Evolutionary conservation across 37 sponge, comb jelly and placozoan genomes (phyloP).

Genomic region (Eunapius fragilis): DNA sequence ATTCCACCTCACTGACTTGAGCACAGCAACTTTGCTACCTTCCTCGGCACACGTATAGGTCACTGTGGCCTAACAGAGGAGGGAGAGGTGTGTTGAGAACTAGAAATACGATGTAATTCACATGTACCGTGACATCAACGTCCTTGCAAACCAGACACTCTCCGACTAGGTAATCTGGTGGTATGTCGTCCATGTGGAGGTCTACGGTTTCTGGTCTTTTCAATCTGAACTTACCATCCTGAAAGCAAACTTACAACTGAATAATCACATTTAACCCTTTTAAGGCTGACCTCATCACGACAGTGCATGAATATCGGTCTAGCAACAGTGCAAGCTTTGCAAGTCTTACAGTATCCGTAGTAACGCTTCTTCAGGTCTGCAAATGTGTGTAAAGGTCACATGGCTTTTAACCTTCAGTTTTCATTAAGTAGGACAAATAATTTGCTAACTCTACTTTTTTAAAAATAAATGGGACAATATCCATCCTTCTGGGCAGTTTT

Average conservation of each 20-base stretch:
- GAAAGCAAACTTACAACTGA: background rate
- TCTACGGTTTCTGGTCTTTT: background rate
- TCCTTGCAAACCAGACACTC: background rate
- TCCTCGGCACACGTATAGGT: background rate
- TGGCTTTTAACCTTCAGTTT: no score
- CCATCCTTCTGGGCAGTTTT: no score
- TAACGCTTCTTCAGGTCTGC: background rate
- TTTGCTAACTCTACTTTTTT: no score
- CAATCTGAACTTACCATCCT: background rate
- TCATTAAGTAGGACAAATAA: no score
- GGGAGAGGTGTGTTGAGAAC: no score
- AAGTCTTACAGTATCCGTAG: background rate
- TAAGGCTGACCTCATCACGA: background rate
- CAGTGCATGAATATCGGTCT: background rate
- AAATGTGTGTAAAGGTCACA: no score
- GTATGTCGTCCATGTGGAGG: background rate
- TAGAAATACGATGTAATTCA: no score
- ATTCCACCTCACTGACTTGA: background rate
- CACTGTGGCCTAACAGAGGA: no score
- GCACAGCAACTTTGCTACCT: background rate
- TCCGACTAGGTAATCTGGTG: background rate
- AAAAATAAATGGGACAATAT: no score
- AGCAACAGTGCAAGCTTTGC: background rate
- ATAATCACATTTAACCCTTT: background rate
- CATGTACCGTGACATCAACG: background rate